Percentiles rank a stretch among this genome's conserved stretches.
Conservation (phyloP, 2,888 invertebrate species). For the Ormyrus labotus region DNA sequence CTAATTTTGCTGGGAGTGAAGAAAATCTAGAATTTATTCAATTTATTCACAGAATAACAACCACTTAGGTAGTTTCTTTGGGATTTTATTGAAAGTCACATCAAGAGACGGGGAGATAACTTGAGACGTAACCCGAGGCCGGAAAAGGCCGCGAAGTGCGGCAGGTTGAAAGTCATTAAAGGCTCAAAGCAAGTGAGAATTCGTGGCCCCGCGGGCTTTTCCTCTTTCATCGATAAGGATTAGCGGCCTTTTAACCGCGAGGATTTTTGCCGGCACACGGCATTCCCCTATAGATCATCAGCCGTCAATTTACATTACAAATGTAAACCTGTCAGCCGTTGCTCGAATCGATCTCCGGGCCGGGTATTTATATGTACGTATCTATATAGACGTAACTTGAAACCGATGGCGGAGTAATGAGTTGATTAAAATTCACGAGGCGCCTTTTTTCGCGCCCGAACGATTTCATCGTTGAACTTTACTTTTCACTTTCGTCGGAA, state of each 20-base stretch:
- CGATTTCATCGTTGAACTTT: conserved; percentile 55
- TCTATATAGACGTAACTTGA: conserved; percentile 20
- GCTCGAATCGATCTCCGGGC: not conserved
- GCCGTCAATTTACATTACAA: conserved; percentile 38
- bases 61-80: too few species aligned
- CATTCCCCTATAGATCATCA: conserved; percentile 18
- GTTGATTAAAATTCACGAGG: conserved; percentile 57
- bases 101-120: not conserved
- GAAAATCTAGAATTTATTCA: too few species aligned
- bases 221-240: conserved; percentile 32
- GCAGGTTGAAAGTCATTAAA: conserved; percentile 39
- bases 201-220: not conserved
- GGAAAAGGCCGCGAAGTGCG: not conserved
- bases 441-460: conserved; percentile 48
- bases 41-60: too few species aligned
- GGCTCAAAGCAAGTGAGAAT: not conserved
- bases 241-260: conserved; percentile 20
- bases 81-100: conserved; percentile 2
- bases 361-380: not conserved
- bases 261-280: conserved; percentile 4
- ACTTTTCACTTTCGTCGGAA: conserved; percentile 56
- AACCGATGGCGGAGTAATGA: conserved; percentile 49
- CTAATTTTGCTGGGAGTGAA: too few species aligned
- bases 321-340: conserved; percentile 10
- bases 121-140: not conserved